Conservation (phyloP, 2,888 invertebrate genomes). For the Margaritifera margaritifera region DNA sequence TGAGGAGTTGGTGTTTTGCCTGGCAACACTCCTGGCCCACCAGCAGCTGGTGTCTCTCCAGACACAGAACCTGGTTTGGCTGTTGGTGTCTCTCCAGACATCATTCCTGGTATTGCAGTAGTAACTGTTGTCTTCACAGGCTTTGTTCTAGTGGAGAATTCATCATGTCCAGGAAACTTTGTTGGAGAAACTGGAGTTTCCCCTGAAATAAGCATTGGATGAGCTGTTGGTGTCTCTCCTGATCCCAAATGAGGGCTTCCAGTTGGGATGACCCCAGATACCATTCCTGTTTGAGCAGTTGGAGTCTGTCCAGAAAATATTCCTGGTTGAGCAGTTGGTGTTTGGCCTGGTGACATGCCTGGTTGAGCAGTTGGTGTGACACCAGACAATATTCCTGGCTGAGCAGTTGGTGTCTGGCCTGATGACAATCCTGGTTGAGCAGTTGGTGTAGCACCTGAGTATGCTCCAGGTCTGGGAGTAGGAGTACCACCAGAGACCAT, state of each 20-base stretch:
- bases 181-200: slow-evolving; percentile 32
- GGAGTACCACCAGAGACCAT: slow-evolving; percentile 12
- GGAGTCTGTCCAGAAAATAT: slow-evolving; percentile 21
- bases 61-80: slow-evolving; percentile 19
- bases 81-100: slow-evolving; percentile 23
- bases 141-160: neutral
- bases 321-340: slow-evolving; percentile 32
- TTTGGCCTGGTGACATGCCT: slow-evolving; percentile 15
- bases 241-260: slow-evolving; percentile 15
- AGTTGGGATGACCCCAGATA: slow-evolving; percentile 23
- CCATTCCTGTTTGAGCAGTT: slow-evolving; percentile 23
- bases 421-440: slow-evolving; percentile 20
- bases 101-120: slow-evolving; percentile 10
- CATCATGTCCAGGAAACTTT: slow-evolving; percentile 13
- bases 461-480: slow-evolving; percentile 1
- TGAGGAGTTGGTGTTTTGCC: slow-evolving; percentile 18
- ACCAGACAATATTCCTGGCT: slow-evolving; percentile 23
- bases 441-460: slow-evolving; percentile 15
- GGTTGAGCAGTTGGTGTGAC: slow-evolving; percentile 25
- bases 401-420: slow-evolving; percentile 29
- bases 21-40: slow-evolving; percentile 7
- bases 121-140: slow-evolving; percentile 2
- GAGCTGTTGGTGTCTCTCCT: slow-evolving; percentile 30
- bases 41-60: slow-evolving; percentile 14
- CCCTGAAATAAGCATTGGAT: slow-evolving; percentile 18